Conservation (phyloP, 2,113 vertebrate species). For the Eptesicus fuscus region DNA sequence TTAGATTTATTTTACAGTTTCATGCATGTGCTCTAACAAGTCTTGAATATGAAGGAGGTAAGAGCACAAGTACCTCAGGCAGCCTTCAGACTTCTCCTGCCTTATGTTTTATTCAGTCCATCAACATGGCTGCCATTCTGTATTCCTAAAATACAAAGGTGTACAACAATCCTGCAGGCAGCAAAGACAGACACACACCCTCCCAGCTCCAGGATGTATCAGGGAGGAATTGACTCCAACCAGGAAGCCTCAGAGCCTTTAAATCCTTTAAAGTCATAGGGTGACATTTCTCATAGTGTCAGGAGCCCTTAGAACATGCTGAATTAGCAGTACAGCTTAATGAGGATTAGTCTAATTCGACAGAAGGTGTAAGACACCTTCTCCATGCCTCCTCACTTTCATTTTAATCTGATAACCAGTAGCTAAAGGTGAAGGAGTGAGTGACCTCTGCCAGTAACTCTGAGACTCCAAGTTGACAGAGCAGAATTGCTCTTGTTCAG, state of each 20-base stretch:
- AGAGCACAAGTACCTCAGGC: not conserved
- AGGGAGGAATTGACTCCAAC: conserved; percentile 18
- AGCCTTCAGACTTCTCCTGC: not conserved
- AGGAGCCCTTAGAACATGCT: conserved; percentile 55
- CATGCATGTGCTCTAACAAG: not conserved
- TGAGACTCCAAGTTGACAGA: conserved; percentile 37
- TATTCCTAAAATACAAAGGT: not conserved
- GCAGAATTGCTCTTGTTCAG: conserved; percentile 47
- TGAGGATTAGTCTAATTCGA: conserved; percentile 70
- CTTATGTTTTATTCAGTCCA: conserved; percentile 31
- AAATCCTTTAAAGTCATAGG: conserved; percentile 53
- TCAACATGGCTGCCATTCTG: not conserved
- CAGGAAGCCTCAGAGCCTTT: conserved; percentile 33
- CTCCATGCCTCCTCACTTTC: conserved; percentile 44
- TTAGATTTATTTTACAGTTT: not conserved
- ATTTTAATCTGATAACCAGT: conserved; percentile 50
- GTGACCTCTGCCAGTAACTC: conserved; percentile 50
- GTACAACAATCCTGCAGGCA: not conserved
- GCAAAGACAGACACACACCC: not conserved
- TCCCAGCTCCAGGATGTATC: not conserved
- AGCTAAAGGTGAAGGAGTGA: conserved; percentile 40
- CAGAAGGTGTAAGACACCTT: conserved; percentile 34
- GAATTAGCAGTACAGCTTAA: conserved; percentile 61
- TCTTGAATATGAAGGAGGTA: not conserved
- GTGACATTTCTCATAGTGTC: conserved; percentile 55